Evolutionary conservation across 1,140 invertebrate genomes (phyloP), one percentile per base, ranked within the genome.

Genomic region (Leptinotarsa defecta): DNA sequence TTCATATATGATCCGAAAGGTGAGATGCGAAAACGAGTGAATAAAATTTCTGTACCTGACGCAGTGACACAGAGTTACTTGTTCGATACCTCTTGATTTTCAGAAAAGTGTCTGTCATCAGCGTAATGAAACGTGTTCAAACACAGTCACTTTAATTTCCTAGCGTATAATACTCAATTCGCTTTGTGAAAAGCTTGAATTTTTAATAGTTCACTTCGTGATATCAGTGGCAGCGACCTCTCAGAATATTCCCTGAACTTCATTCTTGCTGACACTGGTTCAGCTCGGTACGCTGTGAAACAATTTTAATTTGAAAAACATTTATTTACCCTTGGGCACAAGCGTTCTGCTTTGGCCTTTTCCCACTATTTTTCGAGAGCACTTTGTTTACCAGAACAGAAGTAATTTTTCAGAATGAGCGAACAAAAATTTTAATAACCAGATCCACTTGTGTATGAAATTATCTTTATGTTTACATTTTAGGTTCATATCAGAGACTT

Each of bases 401-500:
- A 77, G 73, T 77, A 77, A 77, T 77, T 74, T 77, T 77, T 77
- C 76, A 74, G 73, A 71, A 74, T 74, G 73, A 69, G 49, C 61
- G 73, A 77, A 69, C 73, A 77, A 77, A 74, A 74, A 74, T 77
- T 77, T 77, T 77, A 77, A 77, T 77, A 77, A 77, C 73, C 70
- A 64, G 73, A 77, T 74, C 63, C 73, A 77, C 76, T 77, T 77
- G 73, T 70, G 73, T 77, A 74, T 74, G 73, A 77, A 77, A 77
- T 77, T 74, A 77, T 77, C 73, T 77, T 74, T 74, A 74, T 74
- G 68, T 77, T 74, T 49, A 74, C 62, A 76, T 65, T 64, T 73
- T 65, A 48, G 64, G 52, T 73, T 73, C 71, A 73, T 73, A 73
- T 73, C 71, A 8, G 52, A 62, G 62, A 73, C 52, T 73, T 64